Conservation (phyloP, 1,140 invertebrate genomes). For the Sarcophaga bullata region DNA sequence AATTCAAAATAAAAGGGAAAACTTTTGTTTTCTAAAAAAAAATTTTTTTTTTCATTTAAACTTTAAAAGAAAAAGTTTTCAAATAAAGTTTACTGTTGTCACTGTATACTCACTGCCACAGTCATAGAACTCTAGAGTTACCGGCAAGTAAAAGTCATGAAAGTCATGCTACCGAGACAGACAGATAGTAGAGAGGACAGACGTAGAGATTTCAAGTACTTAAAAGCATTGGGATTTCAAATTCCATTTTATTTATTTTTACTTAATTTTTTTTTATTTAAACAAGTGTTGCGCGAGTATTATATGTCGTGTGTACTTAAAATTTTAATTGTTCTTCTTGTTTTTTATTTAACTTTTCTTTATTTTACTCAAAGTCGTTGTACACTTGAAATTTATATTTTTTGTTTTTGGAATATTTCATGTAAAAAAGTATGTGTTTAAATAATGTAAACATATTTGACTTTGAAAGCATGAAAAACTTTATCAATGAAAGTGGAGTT, state of each 20-base stretch:
- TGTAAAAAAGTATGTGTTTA: too few species aligned
- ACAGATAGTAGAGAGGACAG: background rate
- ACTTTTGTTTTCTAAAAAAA: too few species aligned
- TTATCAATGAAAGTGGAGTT: background rate
- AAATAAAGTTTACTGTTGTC: background rate
- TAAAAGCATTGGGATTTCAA: background rate
- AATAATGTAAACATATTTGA: too few species aligned
- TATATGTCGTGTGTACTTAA: background rate
- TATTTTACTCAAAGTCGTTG: background rate
- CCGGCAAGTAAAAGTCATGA: background rate
- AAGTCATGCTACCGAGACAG: background rate
- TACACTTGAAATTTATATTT: background rate
- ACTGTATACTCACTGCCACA: background rate
- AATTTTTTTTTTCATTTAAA: background rate
- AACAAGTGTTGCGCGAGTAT: background rate
- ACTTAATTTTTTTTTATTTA: background rate
- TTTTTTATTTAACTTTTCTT: background rate
- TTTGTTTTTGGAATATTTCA: too few species aligned
- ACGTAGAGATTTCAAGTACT: background rate
- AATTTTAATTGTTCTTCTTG: background rate
- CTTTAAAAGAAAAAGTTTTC: slow-evolving; percentile 15
- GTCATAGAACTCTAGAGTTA: background rate
- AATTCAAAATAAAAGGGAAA: too few species aligned
- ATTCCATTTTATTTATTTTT: too few species aligned
- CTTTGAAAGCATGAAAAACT: background rate